Evolutionary conservation across 2,113 vertebrate genomes (phyloP).

Genomic region (Corythoichthys haematopterus): DNA sequence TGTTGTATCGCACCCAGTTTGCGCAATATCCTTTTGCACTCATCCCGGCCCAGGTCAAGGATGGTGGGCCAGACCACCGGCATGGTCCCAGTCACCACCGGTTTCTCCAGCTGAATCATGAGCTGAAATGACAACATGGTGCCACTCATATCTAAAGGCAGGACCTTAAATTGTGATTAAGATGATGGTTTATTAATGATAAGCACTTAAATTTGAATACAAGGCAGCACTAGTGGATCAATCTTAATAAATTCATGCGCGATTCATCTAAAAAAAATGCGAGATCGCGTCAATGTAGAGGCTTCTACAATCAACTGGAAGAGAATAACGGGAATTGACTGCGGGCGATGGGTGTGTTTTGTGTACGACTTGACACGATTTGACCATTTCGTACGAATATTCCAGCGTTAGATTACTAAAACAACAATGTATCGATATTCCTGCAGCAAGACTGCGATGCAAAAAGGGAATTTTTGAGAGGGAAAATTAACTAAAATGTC

Average conservation of each 20-base stretch:
- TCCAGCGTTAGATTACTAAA: neutral
- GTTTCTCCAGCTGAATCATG: slow-evolving; percentile 80
- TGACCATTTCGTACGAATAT: neutral
- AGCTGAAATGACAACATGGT: slow-evolving; percentile 43
- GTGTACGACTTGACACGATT: neutral
- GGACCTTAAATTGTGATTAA: neutral
- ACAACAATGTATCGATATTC: neutral
- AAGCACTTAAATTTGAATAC: neutral
- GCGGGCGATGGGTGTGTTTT: neutral
- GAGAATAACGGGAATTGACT: slow-evolving; percentile 4
- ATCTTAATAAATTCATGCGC: too few species aligned
- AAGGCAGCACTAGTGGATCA: neutral
- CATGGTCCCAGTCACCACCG: slow-evolving; percentile 78
- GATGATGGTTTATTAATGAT: neutral
- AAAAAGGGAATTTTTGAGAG: neutral
- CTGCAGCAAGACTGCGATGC: neutral
- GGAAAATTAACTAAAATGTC: too few species aligned
- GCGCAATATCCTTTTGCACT: slow-evolving; percentile 96
- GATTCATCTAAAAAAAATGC: neutral
- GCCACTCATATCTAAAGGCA: neutral
- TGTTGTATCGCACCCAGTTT: slow-evolving; percentile 81
- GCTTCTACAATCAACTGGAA: too few species aligned
- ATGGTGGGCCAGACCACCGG: slow-evolving; percentile 98
- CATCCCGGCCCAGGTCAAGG: slow-evolving; percentile 95
- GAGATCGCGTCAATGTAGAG: neutral